A percentile compares a stretch with the other conserved stretches of the same genome.
Conservation (phyloP, 2,113 vertebrate genomes). For the Nerophis ophidion region DNA sequence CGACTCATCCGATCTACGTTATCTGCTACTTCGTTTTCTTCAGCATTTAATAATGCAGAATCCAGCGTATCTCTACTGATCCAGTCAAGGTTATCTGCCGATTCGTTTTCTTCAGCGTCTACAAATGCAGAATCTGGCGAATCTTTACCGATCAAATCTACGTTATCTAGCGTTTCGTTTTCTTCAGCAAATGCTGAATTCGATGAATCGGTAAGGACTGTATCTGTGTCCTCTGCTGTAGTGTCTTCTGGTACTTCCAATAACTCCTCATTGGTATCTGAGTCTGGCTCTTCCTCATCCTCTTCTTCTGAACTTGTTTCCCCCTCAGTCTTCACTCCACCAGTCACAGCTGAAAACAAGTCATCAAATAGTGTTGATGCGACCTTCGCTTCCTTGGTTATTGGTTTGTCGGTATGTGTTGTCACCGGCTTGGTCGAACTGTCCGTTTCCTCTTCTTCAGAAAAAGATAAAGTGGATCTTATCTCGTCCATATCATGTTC, state of each 20-base stretch:
- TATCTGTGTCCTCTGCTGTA: conserved; percentile 13
- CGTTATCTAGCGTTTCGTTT: background rate
- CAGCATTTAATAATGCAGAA: conserved; percentile 3
- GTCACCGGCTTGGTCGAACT: conserved; percentile 19
- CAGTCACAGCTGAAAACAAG: conserved; percentile 65
- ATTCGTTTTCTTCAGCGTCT: background rate
- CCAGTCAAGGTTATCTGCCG: conserved; percentile 1
- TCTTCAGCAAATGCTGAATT: conserved; percentile 5
- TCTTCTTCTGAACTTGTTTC: conserved; percentile 39
- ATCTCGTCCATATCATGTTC: conserved; percentile 22
- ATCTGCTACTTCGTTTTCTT: conserved; percentile 2
- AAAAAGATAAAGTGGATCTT: conserved; percentile 63
- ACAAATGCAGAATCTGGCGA: background rate
- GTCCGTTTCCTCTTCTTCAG: conserved; percentile 9
- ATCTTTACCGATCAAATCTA: background rate
- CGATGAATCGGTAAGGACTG: conserved; percentile 17
- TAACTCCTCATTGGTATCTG: conserved; percentile 8
- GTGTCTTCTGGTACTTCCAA: conserved; percentile 13
- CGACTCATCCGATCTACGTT: background rate
- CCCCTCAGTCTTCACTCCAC: conserved; percentile 35
- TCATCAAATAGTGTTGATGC: conserved; percentile 58
- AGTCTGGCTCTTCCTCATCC: conserved; percentile 30
- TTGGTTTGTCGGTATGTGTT: conserved; percentile 31
- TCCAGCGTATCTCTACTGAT: conserved; percentile 14
- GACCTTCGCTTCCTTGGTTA: conserved; percentile 36